Evolutionary conservation across 1,140 invertebrate genomes (phyloP), one percentile per base, ranked within the genome.

Genomic region (Zaprionus kolodkinae): DNA sequence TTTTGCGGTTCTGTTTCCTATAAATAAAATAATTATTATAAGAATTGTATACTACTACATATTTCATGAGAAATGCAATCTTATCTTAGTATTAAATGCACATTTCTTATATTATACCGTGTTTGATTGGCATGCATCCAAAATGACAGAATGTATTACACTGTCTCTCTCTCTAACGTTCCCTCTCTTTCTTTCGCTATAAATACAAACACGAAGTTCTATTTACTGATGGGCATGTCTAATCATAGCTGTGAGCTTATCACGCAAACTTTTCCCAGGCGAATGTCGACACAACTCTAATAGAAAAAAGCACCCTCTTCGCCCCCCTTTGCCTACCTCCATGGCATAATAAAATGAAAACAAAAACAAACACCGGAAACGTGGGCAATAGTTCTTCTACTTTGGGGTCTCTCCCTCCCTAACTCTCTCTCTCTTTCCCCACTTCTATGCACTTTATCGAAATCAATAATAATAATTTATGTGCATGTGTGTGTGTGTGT

Each of bases 401-500:
- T n/a, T 72, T 81, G 54, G 75, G 78, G 59, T 54, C 43, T 72
- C 36, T 55, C 66, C 21, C 21, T 21, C 21, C 2, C 21, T 21
- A 1, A 1, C 21, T 21, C 21, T 21, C 21, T 21, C 21, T 21
- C 21, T 21, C 21, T 21, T n/a, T n/a, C n/a, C 21, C 6, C 27
- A 30, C 27, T 72, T 67, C 57, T 62, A 67, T 80, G 84, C 84
- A 80, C 72, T 87, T 78, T 84, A 88, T 84, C 84, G 55, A 81
- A 80, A 88, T 87, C 84, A 84, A 88, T 88, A 75, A 75, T 71
- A 71, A 64, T 85, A 79, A 84, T 80, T 84, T 86, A 86, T 79
- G 69, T 72, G 48, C 75, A 48, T 62, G 55, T 69, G 56, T 63
- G 65, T 70, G 72, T 71, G 59, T 55, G 66, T 70, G 48, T 56